These are phyloP conservation scores for Drosophila virilis DNA, from an alignment of 1,140 invertebrate species.

Conservation along the genomic window DNA sequence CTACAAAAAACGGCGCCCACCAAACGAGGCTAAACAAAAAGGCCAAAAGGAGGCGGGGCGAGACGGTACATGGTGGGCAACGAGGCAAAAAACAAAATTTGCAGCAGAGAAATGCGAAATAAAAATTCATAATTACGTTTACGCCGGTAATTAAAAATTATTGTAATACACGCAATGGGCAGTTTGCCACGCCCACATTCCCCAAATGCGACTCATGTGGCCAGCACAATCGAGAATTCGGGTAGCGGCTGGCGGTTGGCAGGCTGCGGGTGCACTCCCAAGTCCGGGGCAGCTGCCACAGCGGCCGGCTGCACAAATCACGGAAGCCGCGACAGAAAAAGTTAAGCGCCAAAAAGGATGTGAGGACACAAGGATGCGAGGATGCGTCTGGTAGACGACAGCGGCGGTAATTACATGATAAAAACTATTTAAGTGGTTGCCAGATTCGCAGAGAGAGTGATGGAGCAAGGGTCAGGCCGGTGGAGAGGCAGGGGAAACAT, in stretches of 20 bases:
- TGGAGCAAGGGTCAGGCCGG: neutral
- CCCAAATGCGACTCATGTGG: conserved; percentile 42
- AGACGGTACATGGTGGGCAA: neutral
- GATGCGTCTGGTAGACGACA: conserved; percentile 72
- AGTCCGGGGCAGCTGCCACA: conserved; percentile 38
- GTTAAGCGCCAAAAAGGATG: conserved; percentile 21
- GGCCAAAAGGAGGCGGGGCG: conserved; percentile 7
- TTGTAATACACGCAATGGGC: conserved; percentile 83
- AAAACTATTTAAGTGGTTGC: conserved; percentile 78
- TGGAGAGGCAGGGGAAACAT: neutral
- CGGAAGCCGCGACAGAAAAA: conserved; percentile 53
- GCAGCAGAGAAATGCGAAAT: conserved; percentile 64
- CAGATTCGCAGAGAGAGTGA: conserved; percentile 8
- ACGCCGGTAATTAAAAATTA: conserved; percentile 84
- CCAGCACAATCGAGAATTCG: neutral
- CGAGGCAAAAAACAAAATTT: conserved; percentile 13
- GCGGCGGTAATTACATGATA: conserved; percentile 80
- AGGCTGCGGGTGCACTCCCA: neutral
- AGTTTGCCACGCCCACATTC: conserved; percentile 54
- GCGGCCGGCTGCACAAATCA: conserved; percentile 70
- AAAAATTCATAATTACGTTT: conserved; percentile 84
- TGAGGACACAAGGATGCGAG: conserved; percentile 20
- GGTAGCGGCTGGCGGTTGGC: neutral
- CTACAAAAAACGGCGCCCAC: conserved; percentile 32
- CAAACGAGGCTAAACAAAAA: conserved; percentile 46